Conservation (phyloP, 1,140 invertebrate genomes). For the Tribolium madens region DNA sequence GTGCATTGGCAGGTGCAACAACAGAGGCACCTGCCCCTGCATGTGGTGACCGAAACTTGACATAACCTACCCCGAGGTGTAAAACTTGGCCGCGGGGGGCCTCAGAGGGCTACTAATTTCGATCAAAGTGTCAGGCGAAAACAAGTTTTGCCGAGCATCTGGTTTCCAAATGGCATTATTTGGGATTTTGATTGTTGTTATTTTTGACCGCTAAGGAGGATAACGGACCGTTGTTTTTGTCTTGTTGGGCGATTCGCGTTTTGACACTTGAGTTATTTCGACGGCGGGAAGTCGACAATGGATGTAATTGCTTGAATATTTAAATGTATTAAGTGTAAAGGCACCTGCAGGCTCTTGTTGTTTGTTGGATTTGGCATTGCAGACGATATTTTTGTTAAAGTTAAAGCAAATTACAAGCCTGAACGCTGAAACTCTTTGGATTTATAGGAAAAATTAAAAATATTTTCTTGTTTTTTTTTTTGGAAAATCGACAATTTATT, state of each 20-base stretch:
- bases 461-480: no score
- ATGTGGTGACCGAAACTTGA: slow-evolving; percentile 50
- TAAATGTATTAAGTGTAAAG: background rate
- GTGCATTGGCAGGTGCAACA: slow-evolving; percentile 38
- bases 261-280: slow-evolving; percentile 2
- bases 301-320: slow-evolving; percentile 10
- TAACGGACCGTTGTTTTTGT: background rate
- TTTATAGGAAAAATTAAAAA: no score
- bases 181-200: background rate
- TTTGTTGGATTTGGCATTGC: background rate
- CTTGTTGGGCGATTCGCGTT: background rate
- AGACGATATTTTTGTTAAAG: background rate
- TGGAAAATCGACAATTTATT: no score
- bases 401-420: no score
- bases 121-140: slow-evolving; percentile 5
- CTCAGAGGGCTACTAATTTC: background rate
- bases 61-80: slow-evolving; percentile 45
- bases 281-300: background rate
- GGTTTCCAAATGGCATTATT: background rate
- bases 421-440: no score
- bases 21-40: slow-evolving; percentile 47
- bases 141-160: slow-evolving; percentile 42
- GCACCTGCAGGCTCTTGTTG: background rate
- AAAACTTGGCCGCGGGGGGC: slow-evolving; percentile 10
- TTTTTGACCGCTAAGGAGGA: background rate